These are phyloP conservation scores for Linyphia triangularis DNA, from an alignment of 2,888 invertebrate genomes.

Conservation along the genomic window DNA sequence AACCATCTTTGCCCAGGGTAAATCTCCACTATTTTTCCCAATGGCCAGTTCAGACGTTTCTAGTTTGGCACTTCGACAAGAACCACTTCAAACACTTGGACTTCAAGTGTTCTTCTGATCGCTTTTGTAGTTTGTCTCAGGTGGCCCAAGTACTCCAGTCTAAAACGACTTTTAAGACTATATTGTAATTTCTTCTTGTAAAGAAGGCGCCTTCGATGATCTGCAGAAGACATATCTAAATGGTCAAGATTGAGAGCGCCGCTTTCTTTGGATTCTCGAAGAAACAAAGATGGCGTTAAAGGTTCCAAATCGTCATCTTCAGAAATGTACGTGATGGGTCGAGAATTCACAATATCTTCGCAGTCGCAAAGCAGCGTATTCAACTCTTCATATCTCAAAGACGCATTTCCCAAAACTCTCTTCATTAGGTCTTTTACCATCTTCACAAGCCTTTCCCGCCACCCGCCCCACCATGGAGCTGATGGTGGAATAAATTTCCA, in stretches of 20 bases:
- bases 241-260: not conserved
- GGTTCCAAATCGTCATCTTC: not conserved
- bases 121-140: no score
- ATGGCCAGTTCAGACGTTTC: no score
- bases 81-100: no score
- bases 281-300: not conserved
- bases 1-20: not conserved
- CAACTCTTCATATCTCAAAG: not conserved
- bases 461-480: not conserved
- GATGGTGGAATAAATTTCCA: constrained; percentile 4
- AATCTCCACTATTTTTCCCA: no score
- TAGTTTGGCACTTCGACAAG: no score
- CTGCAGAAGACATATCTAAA: no score
- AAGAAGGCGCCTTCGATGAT: no score
- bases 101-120: no score
- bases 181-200: no score
- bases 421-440: not conserved
- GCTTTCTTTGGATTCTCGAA: not conserved
- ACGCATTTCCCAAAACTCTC: not conserved
- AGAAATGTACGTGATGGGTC: not conserved
- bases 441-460: not conserved
- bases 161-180: no score
- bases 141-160: no score
- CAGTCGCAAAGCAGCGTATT: not conserved
- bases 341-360: not conserved